Evolutionary conservation across 2,888 invertebrate genomes (phyloP), one percentile per base, ranked within the genome.

Genomic region (Acrocyrtus sp.): DNA sequence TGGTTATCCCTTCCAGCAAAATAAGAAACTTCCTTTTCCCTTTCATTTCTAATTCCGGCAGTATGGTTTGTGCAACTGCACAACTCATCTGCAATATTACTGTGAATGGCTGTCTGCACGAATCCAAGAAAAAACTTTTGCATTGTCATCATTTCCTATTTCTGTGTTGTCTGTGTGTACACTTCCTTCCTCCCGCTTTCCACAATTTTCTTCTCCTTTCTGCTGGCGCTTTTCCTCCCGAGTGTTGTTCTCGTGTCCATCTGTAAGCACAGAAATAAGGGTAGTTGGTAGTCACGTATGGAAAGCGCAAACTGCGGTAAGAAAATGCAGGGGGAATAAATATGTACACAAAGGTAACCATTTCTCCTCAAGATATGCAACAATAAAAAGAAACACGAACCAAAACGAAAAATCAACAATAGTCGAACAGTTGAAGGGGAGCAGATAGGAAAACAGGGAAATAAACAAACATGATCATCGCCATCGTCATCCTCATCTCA

Each of bases 271-370:
- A 34, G 6, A 34, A 34, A 12, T 34, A 34, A 34, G 34, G 6
- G n/a, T n/a, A n/a, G n/a, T n/a, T n/a, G n/a, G n/a, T 29, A 58
- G 67, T 58, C 67, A 68, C 67, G 67, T 67, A 54, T 43, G 27
- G 39, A 27, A 67, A 21, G 21, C n/a, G n/a, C n/a, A n/a, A n/a
- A n/a, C n/a, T n/a, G n/a, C n/a, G n/a, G n/a, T n/a, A n/a, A n/a
- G n/a, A n/a, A 48, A 19, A 48, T 45, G 19, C 34, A 34, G 34
- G 5, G 48, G 48, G 21, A 48, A 17, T 17, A 12, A 43, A 17
- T 17, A 43, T 17, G 43, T n/a, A n/a, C n/a, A n/a, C n/a, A 43
- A n/a, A n/a, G n/a, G n/a, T 17, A 17, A 43, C 43, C 6, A 43
- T 17, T 43, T 43, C 43, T 43, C 15, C 39, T 34, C 17, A n/a